phyloP scores from a whole-genome alignment of 2,888 invertebrate species.

The Glaucopsyche alexis region DNA sequence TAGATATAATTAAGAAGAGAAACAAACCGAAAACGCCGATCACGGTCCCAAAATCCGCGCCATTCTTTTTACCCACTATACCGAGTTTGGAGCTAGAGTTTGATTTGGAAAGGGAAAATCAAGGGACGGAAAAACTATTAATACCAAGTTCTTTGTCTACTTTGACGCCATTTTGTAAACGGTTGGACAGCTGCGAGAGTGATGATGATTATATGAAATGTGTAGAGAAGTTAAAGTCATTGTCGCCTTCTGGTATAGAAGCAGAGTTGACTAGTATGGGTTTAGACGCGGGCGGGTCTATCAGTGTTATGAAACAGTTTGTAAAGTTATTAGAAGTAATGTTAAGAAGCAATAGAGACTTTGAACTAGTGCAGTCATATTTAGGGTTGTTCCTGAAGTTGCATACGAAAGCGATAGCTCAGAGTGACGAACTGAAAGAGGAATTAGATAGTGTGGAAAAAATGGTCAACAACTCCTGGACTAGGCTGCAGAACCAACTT shows the following conservation, averaged over 20 bases:
- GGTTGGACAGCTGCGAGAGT: constrained; percentile 74
- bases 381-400: constrained; percentile 92
- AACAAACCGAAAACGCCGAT: constrained; percentile 94
- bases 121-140: constrained; percentile 70
- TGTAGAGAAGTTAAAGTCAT: constrained; percentile 81
- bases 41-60: constrained; percentile 92
- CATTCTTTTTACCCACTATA: constrained; percentile 97
- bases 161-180: constrained; percentile 84
- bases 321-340: constrained; percentile 85
- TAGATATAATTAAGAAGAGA: constrained; percentile 91
- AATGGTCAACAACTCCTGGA: constrained; percentile 83
- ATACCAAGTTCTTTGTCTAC: constrained; percentile 82
- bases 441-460: constrained; percentile 80
- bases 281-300: constrained; percentile 86
- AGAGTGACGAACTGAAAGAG: constrained; percentile 75
- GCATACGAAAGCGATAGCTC: constrained; percentile 82
- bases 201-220: constrained; percentile 77
- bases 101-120: constrained; percentile 80
- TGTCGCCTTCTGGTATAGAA: constrained; percentile 92
- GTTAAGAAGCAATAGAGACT: constrained; percentile 88
- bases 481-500: constrained; percentile 83
- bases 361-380: constrained; percentile 95
- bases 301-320: constrained; percentile 87
- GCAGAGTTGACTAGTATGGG: constrained; percentile 90
- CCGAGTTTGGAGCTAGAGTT: constrained; percentile 91